Base-by-base conservation (phyloP, 1,140 invertebrate species). In the Hestina assimilis region DNA sequence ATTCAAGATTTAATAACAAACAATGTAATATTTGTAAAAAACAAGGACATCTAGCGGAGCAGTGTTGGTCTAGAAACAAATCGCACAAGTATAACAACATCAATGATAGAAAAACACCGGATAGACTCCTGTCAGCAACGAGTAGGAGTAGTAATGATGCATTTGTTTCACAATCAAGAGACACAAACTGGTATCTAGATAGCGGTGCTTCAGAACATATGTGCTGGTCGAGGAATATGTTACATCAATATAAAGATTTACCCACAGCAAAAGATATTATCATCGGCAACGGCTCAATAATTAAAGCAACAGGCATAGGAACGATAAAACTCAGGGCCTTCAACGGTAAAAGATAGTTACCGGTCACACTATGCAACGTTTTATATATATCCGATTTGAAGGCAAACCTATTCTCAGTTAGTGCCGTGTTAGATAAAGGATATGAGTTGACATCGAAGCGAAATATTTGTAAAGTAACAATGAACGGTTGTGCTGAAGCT, bases 401-500 rank as follows among this genome's bases (percentile, higher is more conserved):
- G 35, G 71, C 46, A 17, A 86, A 81, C 50, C 46, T 88, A 35
- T 73, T 87, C 4, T 87, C 83, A 1, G 67, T 76, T 2, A 75
- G 67, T 21, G 12, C 58, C 8, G 61, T 52, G 0, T 47, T 68
- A 1, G 63, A 75, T 14, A 35, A 20, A 41, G 48, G 35, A 11
- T 26, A 52, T 28, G 20, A 26, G 1, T 14, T 50, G 23, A 41
- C 2, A 28, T 5, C 26, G 2, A 9, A 28, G 6, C 2, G 2
- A 5, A 28, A 28, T 9, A 9, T 2, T 8, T 28, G 26, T 9
- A 9, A 5, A 2, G 6, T 28, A 8, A 8, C 6, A 2, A 28
- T 8, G n/a, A 28, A 28, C 2, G 8, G n/a, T 5, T 5, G 2
- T 8, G 26, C 8, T 5, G 2, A 2, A 5, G 26, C 26, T 2